These are phyloP conservation scores for Motacilla tschutschensis DNA, from an alignment of 2,113 vertebrate species.

Conservation along the genomic window DNA sequence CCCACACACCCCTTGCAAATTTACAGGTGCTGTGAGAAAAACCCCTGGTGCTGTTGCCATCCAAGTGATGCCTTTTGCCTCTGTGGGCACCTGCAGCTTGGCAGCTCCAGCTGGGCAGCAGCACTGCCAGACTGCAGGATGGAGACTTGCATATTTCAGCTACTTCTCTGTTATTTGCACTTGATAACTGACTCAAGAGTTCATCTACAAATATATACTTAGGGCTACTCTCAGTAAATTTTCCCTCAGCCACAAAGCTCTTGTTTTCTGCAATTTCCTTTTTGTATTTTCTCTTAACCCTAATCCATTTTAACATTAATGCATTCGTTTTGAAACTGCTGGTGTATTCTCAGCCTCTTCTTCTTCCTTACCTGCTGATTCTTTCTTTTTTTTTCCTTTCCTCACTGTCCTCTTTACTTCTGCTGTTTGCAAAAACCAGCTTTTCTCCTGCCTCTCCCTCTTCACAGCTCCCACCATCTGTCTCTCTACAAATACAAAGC, in stretches of 20 bases:
- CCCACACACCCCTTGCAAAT: neutral
- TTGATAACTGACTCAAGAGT: slow-evolving; percentile 15
- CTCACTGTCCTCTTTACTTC: neutral
- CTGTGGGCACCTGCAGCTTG: neutral
- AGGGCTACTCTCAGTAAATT: neutral
- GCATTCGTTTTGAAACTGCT: neutral
- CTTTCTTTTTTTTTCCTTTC: neutral
- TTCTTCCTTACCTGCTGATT: slow-evolving; percentile 33
- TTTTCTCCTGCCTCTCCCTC: slow-evolving; percentile 44
- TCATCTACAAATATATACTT: neutral
- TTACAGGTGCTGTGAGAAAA: neutral
- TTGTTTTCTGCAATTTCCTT: neutral
- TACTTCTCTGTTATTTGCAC: neutral
- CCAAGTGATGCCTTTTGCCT: neutral
- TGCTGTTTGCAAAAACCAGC: neutral
- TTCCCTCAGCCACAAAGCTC: neutral
- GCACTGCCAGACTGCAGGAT: neutral
- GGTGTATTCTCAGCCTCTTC: neutral
- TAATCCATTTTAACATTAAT: neutral
- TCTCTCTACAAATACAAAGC: slow-evolving; percentile 59
- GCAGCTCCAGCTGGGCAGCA: neutral
- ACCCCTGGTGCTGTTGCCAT: rapidly evolving
- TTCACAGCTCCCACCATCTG: slow-evolving; percentile 61
- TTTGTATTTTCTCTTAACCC: neutral
- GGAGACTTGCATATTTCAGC: neutral